Conservation (phyloP, 2,888 invertebrate genomes). For the Dexiosoma caninum region DNA sequence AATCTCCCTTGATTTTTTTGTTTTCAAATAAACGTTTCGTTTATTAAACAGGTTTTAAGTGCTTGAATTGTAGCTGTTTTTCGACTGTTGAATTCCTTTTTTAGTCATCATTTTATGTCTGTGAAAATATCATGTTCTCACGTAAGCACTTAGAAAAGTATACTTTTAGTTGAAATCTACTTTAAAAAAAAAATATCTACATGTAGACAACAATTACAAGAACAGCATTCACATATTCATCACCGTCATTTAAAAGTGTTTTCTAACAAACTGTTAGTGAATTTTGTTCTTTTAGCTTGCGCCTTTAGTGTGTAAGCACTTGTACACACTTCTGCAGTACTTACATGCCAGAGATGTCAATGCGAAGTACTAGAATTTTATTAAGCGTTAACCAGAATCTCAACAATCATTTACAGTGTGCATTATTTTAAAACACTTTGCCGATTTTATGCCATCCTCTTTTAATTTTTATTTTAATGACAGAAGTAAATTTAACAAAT, state of each 20-base stretch:
- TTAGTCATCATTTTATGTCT: not conserved
- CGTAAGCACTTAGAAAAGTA: slow-evolving; percentile 46
- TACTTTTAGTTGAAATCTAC: slow-evolving; percentile 25
- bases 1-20: not conserved
- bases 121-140: slow-evolving; percentile 21
- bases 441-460: no score
- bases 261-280: slow-evolving; percentile 24
- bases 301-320: slow-evolving; percentile 3
- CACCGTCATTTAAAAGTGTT: not conserved
- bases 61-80: not conserved
- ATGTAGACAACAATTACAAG: not conserved
- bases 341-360: not conserved
- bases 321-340: slow-evolving; percentile 1
- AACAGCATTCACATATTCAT: not conserved
- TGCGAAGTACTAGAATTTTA: no score
- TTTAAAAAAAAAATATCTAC: not conserved
- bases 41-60: slow-evolving; percentile 14
- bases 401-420: no score
- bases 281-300: slow-evolving; percentile 25
- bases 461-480: no score
- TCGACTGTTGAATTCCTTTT: not conserved
- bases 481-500: no score
- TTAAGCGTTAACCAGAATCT: no score
- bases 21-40: not conserved
- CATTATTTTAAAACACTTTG: no score